phyloP scores from a whole-genome alignment of 2,888 invertebrate species.

The Chromoteleia sp. region DNA sequence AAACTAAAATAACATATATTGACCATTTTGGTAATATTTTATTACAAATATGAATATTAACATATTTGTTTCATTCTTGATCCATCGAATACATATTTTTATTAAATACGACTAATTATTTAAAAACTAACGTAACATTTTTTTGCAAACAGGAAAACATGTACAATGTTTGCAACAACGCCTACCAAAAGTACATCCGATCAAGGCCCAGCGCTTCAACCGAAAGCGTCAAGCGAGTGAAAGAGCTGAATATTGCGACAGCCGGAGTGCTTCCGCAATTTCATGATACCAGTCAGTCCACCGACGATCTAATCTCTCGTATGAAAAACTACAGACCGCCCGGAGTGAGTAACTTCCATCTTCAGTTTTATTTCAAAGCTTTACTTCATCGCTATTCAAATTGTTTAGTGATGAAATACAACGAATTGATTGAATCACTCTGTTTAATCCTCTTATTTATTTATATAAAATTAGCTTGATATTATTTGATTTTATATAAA shows the following conservation, averaged over 20 bases:
- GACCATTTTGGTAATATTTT: too few species aligned
- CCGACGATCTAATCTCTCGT: constrained; percentile 85
- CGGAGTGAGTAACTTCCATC: constrained; percentile 86
- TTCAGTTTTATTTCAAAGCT: background rate
- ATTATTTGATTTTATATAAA: background rate
- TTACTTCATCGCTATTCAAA: background rate
- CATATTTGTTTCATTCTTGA: too few species aligned
- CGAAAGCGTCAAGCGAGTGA: constrained; percentile 95
- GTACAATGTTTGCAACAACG: constrained; percentile 92
- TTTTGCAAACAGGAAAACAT: constrained; percentile 86
- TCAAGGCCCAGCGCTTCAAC: constrained; percentile 95
- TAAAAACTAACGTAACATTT: constrained; percentile 21
- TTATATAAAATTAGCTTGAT: too few species aligned
- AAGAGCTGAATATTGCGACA: constrained; percentile 87
- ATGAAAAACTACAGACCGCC: constrained; percentile 92
- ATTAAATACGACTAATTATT: background rate
- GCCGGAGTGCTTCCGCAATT: constrained; percentile 88
- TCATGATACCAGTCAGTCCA: constrained; percentile 74
- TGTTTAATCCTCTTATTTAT: too few species aligned
- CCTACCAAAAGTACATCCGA: constrained; percentile 94
- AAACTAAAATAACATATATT: too few species aligned
- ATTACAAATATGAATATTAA: too few species aligned
- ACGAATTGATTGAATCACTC: background rate
- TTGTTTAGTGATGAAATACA: too few species aligned
- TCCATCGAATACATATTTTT: too few species aligned